Base-by-base conservation (phyloP, 2,797 vertebrate genomes). In the Momotus momota region DNA sequence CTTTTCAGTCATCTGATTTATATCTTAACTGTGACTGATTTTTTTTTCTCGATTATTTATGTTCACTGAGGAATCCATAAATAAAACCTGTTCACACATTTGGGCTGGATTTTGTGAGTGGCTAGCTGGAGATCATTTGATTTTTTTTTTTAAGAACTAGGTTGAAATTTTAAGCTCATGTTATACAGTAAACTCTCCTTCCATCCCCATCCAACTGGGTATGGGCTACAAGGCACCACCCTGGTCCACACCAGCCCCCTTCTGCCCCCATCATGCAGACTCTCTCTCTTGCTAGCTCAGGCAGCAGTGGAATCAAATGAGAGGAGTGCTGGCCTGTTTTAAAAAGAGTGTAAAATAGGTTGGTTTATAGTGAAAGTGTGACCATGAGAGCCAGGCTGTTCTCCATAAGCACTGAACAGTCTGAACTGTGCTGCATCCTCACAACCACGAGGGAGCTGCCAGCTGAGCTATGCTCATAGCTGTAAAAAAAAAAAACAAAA, bases 361-460 rank as follows among this genome's bases (percentile, higher is more conserved):
- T 82, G 23, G 8, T 75, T 88, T 75, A 33, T 18, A 48, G 23
- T 60, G 54, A 10, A 79, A 86, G 31, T 25, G 65, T 61, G 60
- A 70, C 65, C 17, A 16, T 2, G 4, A 74, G 33, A 73, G 46
- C 19, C 81, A 86, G 45, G 60, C 21, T 21, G 48, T 40, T 45
- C 14, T 43, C 52, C 0, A 0, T n/a, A 46, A 73, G 25, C 25
- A 43, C 74, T 21, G 22, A 78, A 62, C 40, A 62, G 48, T 29
- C 84, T 78, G 29, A 81, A 33, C 20, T 60, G 29, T 43, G 40
- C 57, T n/a, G 23, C 61, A 13, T 20, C 43, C 65, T 71, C 54
- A 41, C 9, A 27, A 74, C 45, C 51, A 45, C 4, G 2, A 80
- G 25, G 17, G 31, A 94, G 33, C 14, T 2, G 1, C 41, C 1